These are phyloP conservation scores for Pachyrhynchus sulphureomaculatus DNA, from an alignment of 1,140 invertebrate genomes.

Conservation along the genomic window DNA sequence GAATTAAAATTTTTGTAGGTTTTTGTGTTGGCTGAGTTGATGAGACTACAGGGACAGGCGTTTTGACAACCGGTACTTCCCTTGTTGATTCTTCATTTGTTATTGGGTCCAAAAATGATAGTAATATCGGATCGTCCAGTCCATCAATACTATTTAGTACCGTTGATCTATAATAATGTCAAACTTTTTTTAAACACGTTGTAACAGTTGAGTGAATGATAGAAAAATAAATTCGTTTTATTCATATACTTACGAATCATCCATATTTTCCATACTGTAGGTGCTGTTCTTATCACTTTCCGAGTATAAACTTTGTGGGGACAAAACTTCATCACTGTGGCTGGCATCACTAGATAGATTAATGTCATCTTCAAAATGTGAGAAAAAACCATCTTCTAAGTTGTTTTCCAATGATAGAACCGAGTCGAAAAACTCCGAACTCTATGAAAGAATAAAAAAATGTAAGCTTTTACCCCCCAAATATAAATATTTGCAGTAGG, in stretches of 20 bases:
- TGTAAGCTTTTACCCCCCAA: too few relatives aligned
- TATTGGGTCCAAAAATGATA: slow-evolving; percentile 36
- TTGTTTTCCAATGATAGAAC: slow-evolving; percentile 47
- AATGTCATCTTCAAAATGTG: slow-evolving; percentile 39
- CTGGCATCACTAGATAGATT: slow-evolving; percentile 43
- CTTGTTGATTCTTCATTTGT: slow-evolving; percentile 24
- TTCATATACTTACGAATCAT: slow-evolving; percentile 30
- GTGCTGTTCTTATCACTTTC: slow-evolving; percentile 45
- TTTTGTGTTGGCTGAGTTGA: slow-evolving; percentile 11
- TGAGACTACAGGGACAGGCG: background rate
- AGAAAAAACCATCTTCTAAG: slow-evolving; percentile 38
- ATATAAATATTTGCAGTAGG: too few relatives aligned
- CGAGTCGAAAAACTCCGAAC: slow-evolving; percentile 50
- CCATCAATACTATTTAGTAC: slow-evolving; percentile 33
- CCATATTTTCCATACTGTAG: slow-evolving; percentile 24
- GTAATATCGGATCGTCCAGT: slow-evolving; percentile 36
- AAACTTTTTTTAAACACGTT: background rate
- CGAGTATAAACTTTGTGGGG: slow-evolving; percentile 40
- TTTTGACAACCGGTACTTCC: slow-evolving; percentile 7
- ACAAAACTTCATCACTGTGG: slow-evolving; percentile 41
- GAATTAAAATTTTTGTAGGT: slow-evolving; percentile 41
- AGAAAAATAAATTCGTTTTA: background rate
- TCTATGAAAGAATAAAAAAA: slow-evolving; percentile 41
- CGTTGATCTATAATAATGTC: slow-evolving; percentile 28
- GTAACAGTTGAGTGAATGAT: background rate